A percentile compares a stretch with the other conserved stretches of the same genome.
These are phyloP conservation scores for Pygathrix nemaeus DNA, from an alignment of 2,113 vertebrate species.

Conservation along the genomic window DNA sequence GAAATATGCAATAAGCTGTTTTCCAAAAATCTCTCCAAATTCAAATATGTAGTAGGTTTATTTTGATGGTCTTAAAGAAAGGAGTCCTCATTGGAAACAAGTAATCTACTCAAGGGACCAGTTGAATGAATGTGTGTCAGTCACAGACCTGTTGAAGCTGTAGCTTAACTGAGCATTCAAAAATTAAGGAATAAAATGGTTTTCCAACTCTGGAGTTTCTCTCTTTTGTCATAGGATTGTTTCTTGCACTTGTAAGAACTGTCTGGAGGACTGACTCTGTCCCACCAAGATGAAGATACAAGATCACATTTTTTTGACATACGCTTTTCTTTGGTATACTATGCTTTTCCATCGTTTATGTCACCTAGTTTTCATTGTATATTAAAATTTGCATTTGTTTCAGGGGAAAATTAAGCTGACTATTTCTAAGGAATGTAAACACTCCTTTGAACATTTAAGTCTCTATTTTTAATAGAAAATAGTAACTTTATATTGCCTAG, in stretches of 20 bases:
- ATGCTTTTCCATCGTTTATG: neutral
- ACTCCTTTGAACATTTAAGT: neutral
- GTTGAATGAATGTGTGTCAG: neutral
- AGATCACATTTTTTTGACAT: neutral
- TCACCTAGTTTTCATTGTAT: neutral
- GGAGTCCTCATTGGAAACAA: neutral
- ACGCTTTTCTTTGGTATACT: neutral
- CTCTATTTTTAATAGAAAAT: neutral
- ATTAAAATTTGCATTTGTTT: neutral
- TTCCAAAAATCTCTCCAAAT: neutral
- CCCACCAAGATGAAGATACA: neutral
- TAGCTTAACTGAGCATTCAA: neutral
- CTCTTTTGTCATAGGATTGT: too few species aligned
- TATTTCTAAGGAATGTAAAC: conserved; percentile 4
- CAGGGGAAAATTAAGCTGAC: neutral
- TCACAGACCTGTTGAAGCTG: neutral
- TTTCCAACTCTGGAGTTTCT: neutral
- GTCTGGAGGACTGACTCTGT: neutral
- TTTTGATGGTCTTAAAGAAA: neutral
- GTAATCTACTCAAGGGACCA: neutral
- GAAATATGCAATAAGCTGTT: neutral
- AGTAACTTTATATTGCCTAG: neutral
- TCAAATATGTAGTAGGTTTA: neutral
- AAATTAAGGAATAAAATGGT: neutral
- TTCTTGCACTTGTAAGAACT: neutral